A percentile compares a stretch with the other conserved stretches of the same genome.
Conservation (phyloP, 2,113 vertebrate species). For the Crypturellus undulatus region DNA sequence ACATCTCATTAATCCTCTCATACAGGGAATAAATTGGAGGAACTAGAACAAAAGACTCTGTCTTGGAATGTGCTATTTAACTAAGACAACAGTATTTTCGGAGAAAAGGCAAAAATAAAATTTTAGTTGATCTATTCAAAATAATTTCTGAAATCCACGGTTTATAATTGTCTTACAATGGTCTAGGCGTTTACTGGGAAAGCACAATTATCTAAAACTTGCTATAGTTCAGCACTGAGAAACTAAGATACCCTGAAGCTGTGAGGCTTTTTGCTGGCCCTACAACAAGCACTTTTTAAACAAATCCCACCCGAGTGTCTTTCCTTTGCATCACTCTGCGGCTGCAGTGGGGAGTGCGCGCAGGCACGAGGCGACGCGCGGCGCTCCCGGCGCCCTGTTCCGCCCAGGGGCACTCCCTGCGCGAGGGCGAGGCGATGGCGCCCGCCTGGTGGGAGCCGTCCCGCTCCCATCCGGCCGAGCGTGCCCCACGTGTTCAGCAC, state of each 20-base stretch:
- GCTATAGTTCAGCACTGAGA: neutral
- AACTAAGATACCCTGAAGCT: neutral
- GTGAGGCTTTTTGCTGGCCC: neutral
- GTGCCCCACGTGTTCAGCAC: neutral
- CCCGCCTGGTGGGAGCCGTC: too few species aligned
- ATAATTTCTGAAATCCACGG: neutral
- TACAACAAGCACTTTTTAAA: too few species aligned
- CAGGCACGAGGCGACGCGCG: too few species aligned
- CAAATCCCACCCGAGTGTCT: neutral
- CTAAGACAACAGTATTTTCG: neutral
- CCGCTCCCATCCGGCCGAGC: too few species aligned
- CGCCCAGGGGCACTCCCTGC: too few species aligned
- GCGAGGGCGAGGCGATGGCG: too few species aligned
- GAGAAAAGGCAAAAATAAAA: neutral
- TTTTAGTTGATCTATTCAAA: neutral
- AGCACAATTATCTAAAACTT: neutral
- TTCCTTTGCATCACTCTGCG: neutral
- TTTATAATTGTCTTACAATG: neutral
- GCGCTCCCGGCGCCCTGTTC: too few species aligned
- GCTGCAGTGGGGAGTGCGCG: too few species aligned
- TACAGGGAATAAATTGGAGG: neutral
- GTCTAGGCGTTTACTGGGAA: neutral
- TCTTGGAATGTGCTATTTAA: neutral
- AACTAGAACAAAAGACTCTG: constrained; percentile 18
- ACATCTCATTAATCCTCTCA: constrained; percentile 48